Percentiles rank a stretch among this genome's conserved stretches.
phyloP scores from a whole-genome alignment of 2,797 vertebrate genomes.

The Meriones psammophilus region DNA sequence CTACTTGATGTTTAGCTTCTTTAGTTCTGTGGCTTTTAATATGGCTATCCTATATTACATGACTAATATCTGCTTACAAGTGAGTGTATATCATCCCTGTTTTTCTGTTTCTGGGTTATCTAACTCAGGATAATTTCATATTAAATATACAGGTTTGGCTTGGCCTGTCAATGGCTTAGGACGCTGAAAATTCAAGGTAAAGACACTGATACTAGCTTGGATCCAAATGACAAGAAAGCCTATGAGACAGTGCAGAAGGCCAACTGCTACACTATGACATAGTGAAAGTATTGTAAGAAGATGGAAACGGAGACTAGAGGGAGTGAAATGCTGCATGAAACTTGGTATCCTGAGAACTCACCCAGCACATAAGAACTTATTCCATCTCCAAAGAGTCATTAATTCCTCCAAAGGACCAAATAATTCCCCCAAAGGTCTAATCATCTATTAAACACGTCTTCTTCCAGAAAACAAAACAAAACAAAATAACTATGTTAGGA shows the following conservation, averaged over 20 bases:
- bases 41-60: no score
- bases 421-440: neutral
- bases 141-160: neutral
- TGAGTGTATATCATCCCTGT: no score
- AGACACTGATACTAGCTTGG: neutral
- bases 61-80: no score
- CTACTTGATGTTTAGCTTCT: no score
- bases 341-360: neutral
- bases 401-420: neutral
- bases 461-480: neutral
- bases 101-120: no score
- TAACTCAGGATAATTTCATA: no score
- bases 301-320: rapidly evolving
- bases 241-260: neutral
- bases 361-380: neutral
- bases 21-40: no score
- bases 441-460: neutral
- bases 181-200: neutral
- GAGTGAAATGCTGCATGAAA: rapidly evolving
- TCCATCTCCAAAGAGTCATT: neutral
- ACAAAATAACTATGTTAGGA: neutral
- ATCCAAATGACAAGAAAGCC: neutral
- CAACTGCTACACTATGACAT: rapidly evolving
- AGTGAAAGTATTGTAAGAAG: neutral
- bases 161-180: neutral